Evolutionary conservation across 1,140 invertebrate species (phyloP).

Genomic region (Pantala flavescens): DNA sequence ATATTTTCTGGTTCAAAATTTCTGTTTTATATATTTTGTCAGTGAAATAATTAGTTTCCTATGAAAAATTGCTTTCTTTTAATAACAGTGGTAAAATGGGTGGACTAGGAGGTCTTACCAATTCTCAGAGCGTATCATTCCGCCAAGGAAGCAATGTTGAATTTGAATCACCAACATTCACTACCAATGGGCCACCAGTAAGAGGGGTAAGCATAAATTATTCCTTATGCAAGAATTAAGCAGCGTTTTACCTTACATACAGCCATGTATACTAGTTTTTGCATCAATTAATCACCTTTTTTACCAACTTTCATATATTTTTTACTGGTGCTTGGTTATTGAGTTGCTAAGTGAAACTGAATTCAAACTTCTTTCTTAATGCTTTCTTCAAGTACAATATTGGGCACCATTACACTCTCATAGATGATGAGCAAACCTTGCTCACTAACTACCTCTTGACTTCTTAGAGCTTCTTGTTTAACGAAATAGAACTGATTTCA

Average conservation of each 20-base stretch:
- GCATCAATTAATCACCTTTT: too few relatives aligned
- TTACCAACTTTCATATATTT: background rate
- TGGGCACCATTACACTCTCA: too few relatives aligned
- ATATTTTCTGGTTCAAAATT: too few relatives aligned
- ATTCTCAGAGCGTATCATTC: slow-evolving; percentile 89
- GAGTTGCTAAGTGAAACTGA: too few relatives aligned
- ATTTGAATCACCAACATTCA: slow-evolving; percentile 58
- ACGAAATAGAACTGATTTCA: too few relatives aligned
- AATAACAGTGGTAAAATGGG: slow-evolving; percentile 60
- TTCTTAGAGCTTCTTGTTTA: too few relatives aligned
- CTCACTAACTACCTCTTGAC: too few relatives aligned
- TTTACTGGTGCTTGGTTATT: too few relatives aligned
- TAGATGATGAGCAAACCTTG: too few relatives aligned
- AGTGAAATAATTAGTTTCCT: background rate
- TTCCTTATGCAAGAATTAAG: background rate
- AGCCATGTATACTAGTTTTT: too few relatives aligned
- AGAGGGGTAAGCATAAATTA: slow-evolving; percentile 30
- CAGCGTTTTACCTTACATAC: background rate
- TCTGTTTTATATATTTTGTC: background rate
- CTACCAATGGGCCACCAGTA: slow-evolving; percentile 33
- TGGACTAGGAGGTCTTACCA: slow-evolving; percentile 60
- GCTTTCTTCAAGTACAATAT: too few relatives aligned
- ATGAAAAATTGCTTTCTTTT: slow-evolving; percentile 17
- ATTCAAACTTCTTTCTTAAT: too few relatives aligned
- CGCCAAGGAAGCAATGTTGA: slow-evolving; percentile 88